Evolutionary conservation across 2,113 vertebrate genomes (phyloP).

Genomic region (Danionella cerebrum): DNA sequence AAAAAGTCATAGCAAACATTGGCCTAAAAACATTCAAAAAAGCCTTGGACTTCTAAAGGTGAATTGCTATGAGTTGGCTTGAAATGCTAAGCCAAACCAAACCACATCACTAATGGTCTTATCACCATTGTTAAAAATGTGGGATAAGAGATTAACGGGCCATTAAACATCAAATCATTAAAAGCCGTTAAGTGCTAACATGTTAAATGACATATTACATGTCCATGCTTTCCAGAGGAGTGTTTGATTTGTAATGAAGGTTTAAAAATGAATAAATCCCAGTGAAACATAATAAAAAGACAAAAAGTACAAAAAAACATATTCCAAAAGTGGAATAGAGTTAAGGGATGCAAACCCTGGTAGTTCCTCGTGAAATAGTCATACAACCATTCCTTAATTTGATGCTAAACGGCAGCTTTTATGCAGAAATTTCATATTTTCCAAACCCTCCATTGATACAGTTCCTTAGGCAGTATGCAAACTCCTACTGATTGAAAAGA

Average conservation of each 20-base stretch:
- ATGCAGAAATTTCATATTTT: too few species aligned
- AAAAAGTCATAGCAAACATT: too few species aligned
- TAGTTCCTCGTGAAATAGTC: too few species aligned
- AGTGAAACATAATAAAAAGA: conserved; percentile 1
- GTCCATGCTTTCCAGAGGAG: not conserved
- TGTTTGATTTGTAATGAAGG: not conserved
- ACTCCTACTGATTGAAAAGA: conserved; percentile 58
- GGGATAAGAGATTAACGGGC: conserved; percentile 56
- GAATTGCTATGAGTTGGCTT: conserved; percentile 52
- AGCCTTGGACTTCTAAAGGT: not conserved
- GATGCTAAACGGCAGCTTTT: too few species aligned
- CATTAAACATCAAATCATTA: conserved; percentile 63
- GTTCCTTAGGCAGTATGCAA: conserved; percentile 44
- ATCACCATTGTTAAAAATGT: conserved; percentile 54
- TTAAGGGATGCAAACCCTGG: too few species aligned
- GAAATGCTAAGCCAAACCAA: conserved; percentile 49
- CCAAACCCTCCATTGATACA: not conserved
- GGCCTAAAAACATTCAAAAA: too few species aligned
- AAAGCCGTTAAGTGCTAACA: conserved; percentile 62
- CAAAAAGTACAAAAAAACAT: not conserved
- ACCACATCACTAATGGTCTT: conserved; percentile 46
- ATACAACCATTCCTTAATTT: too few species aligned
- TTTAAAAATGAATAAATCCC: too few species aligned
- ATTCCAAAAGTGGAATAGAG: too few species aligned
- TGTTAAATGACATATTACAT: conserved; percentile 52